phyloP scores from a whole-genome alignment of 53 echinoderm and acorn worm genomes.

The Echinarachnius parma region DNA sequence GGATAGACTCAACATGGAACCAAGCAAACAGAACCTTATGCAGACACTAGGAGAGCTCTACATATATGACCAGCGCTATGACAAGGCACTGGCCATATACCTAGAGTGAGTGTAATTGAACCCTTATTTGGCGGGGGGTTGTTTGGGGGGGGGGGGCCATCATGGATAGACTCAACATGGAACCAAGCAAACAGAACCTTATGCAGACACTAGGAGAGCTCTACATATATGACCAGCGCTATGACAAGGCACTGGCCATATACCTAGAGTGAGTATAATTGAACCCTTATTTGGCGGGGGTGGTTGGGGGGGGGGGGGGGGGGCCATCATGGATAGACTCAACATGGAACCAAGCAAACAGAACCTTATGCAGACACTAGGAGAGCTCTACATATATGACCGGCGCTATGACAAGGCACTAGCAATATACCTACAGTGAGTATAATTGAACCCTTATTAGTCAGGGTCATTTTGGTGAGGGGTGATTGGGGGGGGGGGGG shows the following conservation, averaged over 20 bases:
- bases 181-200: slow-evolving; percentile 62
- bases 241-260: slow-evolving; percentile 92
- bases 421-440: slow-evolving; percentile 91
- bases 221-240: slow-evolving; percentile 88
- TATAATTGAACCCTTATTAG: too few relatives aligned
- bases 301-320: too few relatives aligned
- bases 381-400: slow-evolving; percentile 89
- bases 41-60: slow-evolving; percentile 90
- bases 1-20: slow-evolving; percentile 63
- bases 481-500: too few relatives aligned
- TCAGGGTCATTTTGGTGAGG: too few relatives aligned
- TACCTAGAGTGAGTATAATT: slow-evolving; percentile 95
- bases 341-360: slow-evolving; percentile 51
- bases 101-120: slow-evolving; percentile 95
- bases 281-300: too few relatives aligned
- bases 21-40: slow-evolving; percentile 64
- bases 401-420: slow-evolving; percentile 92
- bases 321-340: slow-evolving; percentile 77
- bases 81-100: slow-evolving; percentile 92
- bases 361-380: slow-evolving; percentile 81
- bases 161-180: slow-evolving; percentile 56
- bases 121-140: too few relatives aligned
- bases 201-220: slow-evolving; percentile 90
- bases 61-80: slow-evolving; percentile 89
- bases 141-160: too few relatives aligned